Evolutionary conservation across 2,113 vertebrate species (phyloP), one percentile per base, ranked within the genome.

Genomic region (Gulo gulo): DNA sequence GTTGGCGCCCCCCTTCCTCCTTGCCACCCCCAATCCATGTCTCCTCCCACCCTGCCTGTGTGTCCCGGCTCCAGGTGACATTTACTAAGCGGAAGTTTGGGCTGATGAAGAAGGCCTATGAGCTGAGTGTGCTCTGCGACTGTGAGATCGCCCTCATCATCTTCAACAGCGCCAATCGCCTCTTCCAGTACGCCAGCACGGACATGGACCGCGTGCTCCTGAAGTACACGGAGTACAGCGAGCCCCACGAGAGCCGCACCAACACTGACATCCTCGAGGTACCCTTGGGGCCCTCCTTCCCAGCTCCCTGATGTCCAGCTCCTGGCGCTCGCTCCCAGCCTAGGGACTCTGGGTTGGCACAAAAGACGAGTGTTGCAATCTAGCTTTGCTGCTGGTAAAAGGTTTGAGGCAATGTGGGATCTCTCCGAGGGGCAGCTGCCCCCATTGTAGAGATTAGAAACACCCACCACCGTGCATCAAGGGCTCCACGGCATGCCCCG

Each of bases 111-210:
- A 99, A 99, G 97, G 99, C 99, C 0, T 99, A 99, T 0, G 99
- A 99, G 98, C 98, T 99, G 99, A 99, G 99, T 13, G 99, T 99
- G 95, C 98, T 99, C 91, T 99, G 99, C 0, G 99, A 99, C 99
- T 99, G 99, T 6, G 99, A 99, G 99, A 99, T 99, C 36, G 99
- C 99, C 34, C 99, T 99, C 95, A 99, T 99, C 99, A 99, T 99
- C 98, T 99, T 99, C 99, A 99, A 99, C 99, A 99, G 99, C 98
- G 99, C 99, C 95, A 99, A 99, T 97, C 99, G 99, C 11, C 99
- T 99, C 52, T 99, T 99, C 98, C 99, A 99, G 99, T 99, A 99
- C 0, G 99, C 99, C 98, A 99, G 99, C 99, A 99, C 99, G 0
- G 99, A 99, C 98, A 99, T 99, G 99, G 99, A 99, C 98, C 99